Evolutionary conservation across 1,140 invertebrate species (phyloP).

Genomic region (Octopus bimaculoides): DNA sequence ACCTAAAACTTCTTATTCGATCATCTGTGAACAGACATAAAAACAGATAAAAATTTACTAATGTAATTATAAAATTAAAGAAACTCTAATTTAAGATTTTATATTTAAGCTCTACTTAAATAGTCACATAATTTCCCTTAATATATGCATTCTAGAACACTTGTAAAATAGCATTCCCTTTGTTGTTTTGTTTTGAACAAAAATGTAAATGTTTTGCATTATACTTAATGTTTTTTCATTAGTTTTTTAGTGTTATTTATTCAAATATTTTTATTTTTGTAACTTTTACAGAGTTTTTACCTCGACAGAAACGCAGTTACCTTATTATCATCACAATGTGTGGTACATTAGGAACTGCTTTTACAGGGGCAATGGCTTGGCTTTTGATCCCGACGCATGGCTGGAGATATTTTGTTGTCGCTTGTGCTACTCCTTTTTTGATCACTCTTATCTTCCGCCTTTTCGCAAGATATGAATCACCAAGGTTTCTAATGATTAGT

Average conservation of each 20-base stretch:
- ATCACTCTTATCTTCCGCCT: slow-evolving; percentile 31
- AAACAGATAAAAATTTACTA: too few species aligned
- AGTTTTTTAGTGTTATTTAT: slow-evolving; percentile 5
- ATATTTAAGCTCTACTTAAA: too few species aligned
- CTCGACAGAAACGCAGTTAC: slow-evolving; percentile 35
- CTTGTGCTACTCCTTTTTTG: slow-evolving; percentile 39
- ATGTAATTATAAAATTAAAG: too few species aligned
- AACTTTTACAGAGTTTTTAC: slow-evolving; percentile 44
- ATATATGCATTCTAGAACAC: not conserved
- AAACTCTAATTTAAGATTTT: too few species aligned
- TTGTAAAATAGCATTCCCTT: not conserved
- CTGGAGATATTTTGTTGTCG: slow-evolving; percentile 45
- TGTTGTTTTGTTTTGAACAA: not conserved
- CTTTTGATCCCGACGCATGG: slow-evolving; percentile 35
- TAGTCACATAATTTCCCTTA: too few species aligned
- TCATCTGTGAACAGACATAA: too few species aligned
- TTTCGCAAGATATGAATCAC: slow-evolving; percentile 37
- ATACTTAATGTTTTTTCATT: not conserved
- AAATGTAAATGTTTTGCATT: not conserved
- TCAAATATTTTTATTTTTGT: not conserved
- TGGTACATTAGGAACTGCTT: slow-evolving; percentile 45
- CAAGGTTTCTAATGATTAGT: slow-evolving; percentile 42
- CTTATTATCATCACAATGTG: slow-evolving; percentile 48
- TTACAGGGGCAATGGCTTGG: slow-evolving; percentile 43
- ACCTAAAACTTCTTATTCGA: too few species aligned